These are phyloP conservation scores for Saccostrea cuccullata DNA, from an alignment of 1,140 invertebrate species.

Conservation along the genomic window DNA sequence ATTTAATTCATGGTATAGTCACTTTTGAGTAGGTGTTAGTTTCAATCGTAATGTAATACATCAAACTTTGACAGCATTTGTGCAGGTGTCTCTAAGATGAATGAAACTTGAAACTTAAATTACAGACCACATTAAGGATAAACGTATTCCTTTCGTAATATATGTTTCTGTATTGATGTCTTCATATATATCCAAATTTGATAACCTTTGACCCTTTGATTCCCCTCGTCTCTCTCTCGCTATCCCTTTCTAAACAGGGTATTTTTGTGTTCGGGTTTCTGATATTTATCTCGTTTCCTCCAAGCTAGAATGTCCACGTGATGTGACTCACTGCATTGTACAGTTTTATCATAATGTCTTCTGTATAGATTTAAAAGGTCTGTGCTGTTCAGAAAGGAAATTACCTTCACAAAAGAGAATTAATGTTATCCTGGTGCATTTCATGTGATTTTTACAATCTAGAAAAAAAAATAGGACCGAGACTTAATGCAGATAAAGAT, in stretches of 20 bases:
- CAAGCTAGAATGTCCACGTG: not conserved
- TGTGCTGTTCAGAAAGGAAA: constrained; percentile 6
- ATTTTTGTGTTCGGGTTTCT: not conserved
- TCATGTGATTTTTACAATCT: not conserved
- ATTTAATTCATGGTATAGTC: not conserved
- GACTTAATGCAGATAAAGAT: not conserved
- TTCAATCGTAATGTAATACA: not conserved
- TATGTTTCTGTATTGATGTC: not conserved
- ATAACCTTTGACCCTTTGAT: not conserved
- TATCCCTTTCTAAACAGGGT: not conserved
- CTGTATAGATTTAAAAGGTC: constrained; percentile 5
- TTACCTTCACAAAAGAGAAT: not conserved
- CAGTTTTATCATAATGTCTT: not conserved
- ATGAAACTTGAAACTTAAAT: not conserved
- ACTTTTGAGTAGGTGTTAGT: not conserved
- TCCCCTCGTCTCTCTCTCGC: constrained; percentile 9
- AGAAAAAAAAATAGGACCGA: not conserved
- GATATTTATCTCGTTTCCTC: not conserved
- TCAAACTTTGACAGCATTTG: not conserved
- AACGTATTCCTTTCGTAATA: not conserved
- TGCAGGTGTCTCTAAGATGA: not conserved
- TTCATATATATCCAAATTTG: not conserved
- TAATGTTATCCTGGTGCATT: not conserved
- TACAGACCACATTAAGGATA: no score
- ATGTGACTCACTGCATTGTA: not conserved